These are phyloP conservation scores for Macropis europaea DNA, from an alignment of 2,888 invertebrate genomes.

Conservation along the genomic window DNA sequence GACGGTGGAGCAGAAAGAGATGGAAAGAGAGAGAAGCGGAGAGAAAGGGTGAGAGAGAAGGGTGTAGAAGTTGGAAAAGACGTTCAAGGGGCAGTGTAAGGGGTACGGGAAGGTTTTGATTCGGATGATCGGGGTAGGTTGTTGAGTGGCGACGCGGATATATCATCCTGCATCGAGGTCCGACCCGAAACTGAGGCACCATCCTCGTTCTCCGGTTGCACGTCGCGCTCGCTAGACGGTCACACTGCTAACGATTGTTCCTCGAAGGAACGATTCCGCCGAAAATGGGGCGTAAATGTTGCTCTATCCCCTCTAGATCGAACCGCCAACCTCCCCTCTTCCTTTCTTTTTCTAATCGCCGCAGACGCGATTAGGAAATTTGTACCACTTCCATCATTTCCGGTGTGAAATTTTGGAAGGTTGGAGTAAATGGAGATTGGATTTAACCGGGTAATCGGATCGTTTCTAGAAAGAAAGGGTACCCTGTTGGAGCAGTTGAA, in stretches of 20 bases:
- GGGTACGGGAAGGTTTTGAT: no score
- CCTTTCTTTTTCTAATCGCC: conserved; percentile 2
- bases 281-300: conserved; percentile 45
- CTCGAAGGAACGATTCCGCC: conserved; percentile 40
- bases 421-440: background rate
- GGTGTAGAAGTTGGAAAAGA: no score
- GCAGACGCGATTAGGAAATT: conserved; percentile 1
- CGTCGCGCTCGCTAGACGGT: conserved; percentile 42
- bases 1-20: no score
- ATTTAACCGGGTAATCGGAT: background rate
- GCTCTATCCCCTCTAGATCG: conserved; percentile 10
- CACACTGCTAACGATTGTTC: conserved; percentile 50
- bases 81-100: no score
- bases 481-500: no score
- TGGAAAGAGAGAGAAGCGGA: no score
- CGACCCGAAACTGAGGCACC: conserved; percentile 46
- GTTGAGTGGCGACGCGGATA: conserved; percentile 36
- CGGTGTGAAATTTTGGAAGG: background rate
- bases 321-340: background rate
- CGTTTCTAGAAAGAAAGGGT: no score
- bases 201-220: conserved; percentile 43
- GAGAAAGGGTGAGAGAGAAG: no score
- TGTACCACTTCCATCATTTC: no score
- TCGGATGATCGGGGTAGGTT: no score
- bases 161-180: conserved; percentile 50